Percentiles rank a stretch among this genome's conserved stretches.
Conservation (phyloP, 2,888 invertebrate species). For the Isotomurus palustris region DNA sequence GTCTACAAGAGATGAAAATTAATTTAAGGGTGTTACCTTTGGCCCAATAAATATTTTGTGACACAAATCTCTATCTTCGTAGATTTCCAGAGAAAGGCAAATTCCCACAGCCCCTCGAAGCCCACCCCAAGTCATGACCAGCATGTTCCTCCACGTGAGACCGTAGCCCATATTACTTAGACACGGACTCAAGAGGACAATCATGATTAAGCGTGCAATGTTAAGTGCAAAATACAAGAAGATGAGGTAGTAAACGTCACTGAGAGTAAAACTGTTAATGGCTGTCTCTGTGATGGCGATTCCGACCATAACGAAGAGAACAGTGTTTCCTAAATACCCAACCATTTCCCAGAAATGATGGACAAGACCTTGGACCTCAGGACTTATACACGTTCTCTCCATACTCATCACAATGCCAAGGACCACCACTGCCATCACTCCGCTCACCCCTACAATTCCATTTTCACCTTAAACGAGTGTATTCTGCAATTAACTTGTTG, state of each 20-base stretch:
- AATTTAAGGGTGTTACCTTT: conserved; percentile 30
- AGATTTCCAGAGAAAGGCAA: conserved; percentile 55
- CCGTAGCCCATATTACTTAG: conserved; percentile 58
- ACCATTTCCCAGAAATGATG: conserved; percentile 52
- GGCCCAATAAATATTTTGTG: conserved; percentile 25
- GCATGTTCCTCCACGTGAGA: conserved; percentile 56
- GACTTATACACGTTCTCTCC: conserved; percentile 51
- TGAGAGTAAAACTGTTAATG: conserved; percentile 52
- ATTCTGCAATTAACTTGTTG: not conserved
- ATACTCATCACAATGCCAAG: conserved; percentile 51
- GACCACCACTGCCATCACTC: conserved; percentile 52
- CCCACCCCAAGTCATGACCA: conserved; percentile 62
- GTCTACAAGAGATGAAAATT: not conserved
- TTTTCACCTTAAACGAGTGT: no score
- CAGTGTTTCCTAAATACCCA: conserved; percentile 55
- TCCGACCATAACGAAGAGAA: conserved; percentile 60
- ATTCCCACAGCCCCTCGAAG: conserved; percentile 59
- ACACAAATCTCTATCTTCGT: conserved; percentile 51
- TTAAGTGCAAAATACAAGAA: conserved; percentile 50
- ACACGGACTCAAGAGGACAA: conserved; percentile 55
- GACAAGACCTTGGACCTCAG: conserved; percentile 51
- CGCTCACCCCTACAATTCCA: conserved; percentile 50
- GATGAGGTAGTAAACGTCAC: conserved; percentile 55
- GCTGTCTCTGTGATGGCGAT: conserved; percentile 58
- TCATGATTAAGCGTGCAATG: conserved; percentile 52